Evolutionary conservation across 2,113 vertebrate genomes (phyloP), one percentile per base, ranked within the genome.

Genomic region (Aspidoscelis tigris): DNA sequence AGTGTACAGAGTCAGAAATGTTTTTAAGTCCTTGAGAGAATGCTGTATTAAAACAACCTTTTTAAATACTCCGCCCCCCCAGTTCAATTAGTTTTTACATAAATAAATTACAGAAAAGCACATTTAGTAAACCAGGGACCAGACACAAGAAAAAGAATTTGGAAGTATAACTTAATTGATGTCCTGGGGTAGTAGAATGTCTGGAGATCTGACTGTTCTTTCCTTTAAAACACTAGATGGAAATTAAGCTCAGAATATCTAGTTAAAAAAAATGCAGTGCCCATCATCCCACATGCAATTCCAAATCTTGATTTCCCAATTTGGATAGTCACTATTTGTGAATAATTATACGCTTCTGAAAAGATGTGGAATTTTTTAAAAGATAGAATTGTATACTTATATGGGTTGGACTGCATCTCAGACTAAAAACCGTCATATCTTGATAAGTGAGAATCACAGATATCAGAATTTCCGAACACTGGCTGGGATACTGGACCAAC

Each of bases 81-180:
- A 86, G 18, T 4, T n/a, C 81, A 94, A 66, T 3, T 86, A 78
- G 87, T 87, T 18, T 41, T 33, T 18, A 82, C 4, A 91, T 86
- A 4, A 33, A 7, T 61, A 2, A 66, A 72, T 47, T 73, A 39
- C n/a, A 81, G 82, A 90, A 92, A 82, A 73, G 24, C 39, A 74
- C 50, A 44, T 90, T 4, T 2, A 55, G 64, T 86, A 90, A 87
- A 76, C 26, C 80, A 87, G n/a, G 70, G 71, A 72, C 39, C 80
- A 86, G 21, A 47, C 26, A 73, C 73, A 87, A 89, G 69, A 92
- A 91, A 90, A 76, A 75, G 71, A 64, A 69, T 92, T 94, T 66
- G 88, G 81, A 93, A 93, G 88, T 78, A 22, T 44, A 50, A 76
- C 4, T 87, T 92, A 88, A 90, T 73, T 92, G 58, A 86, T 88